Base-by-base conservation (phyloP, 1,140 invertebrate species). In the Pachypeltis micranthus region DNA sequence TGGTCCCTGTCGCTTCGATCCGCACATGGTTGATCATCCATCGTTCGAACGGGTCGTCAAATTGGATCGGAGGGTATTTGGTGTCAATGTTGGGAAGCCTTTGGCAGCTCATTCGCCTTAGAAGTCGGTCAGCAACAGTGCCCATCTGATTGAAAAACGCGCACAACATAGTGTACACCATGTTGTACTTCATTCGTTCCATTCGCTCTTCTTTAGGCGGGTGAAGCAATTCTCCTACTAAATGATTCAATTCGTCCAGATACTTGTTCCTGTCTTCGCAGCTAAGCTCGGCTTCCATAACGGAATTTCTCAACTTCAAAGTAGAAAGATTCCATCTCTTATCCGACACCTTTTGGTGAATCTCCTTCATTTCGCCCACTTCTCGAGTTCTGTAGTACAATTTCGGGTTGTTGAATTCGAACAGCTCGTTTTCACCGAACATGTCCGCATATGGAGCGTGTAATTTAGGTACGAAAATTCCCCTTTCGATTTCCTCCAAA, bases 111-210 rank as follows among this genome's bases (percentile, higher is more conserved):
- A 51, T 51, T 51, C 23, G 12, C 4, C 4, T 51, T 21, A 51
- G 23, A 4, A 51, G 21, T 21, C 47, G 7, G 21, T 51, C 47
- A 10, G 47, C 47, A 51, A 51, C 47, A 4, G 47, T 51, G 12
- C 47, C 47, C 47, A 51, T 51, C 47, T 51, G 47, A 51, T 51
- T 51, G 47, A 51, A 51, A 21, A 51, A 51, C 12, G 47, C 47
- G 47, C 47, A 51, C 47, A 51, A 21, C 47, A 51, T 51, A 10
- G 47, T 51, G 47, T 51, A 51, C 47, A 51, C 47, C 10, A 51
- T 51, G 10, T 51, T 51, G 47, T 51, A 51, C 47, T 51, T 51
- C 47, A 51, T 51, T 21, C 19, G 12, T 21, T 51, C 47, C 47
- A 51, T 51, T 21, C 23, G 12, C 10, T 51, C 47, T 51, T 51